phyloP scores from a whole-genome alignment of 2,888 invertebrate genomes.

The Agapostemon virescens region DNA sequence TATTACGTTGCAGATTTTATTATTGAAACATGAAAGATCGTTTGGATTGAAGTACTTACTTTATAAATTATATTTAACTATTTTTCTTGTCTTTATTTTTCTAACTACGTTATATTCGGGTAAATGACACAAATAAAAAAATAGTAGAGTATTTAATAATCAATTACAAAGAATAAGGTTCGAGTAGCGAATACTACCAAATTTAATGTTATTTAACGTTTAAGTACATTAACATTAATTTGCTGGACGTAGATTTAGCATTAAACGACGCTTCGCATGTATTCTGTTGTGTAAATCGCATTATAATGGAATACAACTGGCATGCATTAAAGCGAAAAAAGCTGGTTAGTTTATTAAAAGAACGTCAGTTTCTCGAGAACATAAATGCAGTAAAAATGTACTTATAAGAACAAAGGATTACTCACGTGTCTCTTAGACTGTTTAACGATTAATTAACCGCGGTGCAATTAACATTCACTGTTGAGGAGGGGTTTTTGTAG shows the following conservation, averaged over 20 bases:
- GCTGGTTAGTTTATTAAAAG: background rate
- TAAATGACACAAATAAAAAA: background rate
- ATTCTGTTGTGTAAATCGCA: background rate
- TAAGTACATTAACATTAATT: background rate
- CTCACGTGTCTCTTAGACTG: slow-evolving; percentile 30
- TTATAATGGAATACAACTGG: background rate
- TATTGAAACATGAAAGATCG: background rate
- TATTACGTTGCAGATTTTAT: background rate
- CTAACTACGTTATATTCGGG: background rate
- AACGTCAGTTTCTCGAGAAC: background rate
- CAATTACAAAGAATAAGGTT: background rate
- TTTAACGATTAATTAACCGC: slow-evolving; percentile 52
- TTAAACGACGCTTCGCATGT: background rate
- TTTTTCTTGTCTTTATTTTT: background rate
- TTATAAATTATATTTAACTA: background rate
- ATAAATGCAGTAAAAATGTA: slow-evolving; percentile 16
- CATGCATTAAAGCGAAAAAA: background rate
- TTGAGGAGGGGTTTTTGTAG: slow-evolving; percentile 24
- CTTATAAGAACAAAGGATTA: slow-evolving; percentile 19
- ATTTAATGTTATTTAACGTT: background rate
- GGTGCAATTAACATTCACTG: slow-evolving; percentile 45
- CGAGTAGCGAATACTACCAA: background rate
- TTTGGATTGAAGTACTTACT: background rate
- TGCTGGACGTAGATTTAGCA: background rate
- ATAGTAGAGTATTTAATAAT: background rate